phyloP scores from a whole-genome alignment of 1,140 invertebrate species.

The Drosophila tsacasi region DNA sequence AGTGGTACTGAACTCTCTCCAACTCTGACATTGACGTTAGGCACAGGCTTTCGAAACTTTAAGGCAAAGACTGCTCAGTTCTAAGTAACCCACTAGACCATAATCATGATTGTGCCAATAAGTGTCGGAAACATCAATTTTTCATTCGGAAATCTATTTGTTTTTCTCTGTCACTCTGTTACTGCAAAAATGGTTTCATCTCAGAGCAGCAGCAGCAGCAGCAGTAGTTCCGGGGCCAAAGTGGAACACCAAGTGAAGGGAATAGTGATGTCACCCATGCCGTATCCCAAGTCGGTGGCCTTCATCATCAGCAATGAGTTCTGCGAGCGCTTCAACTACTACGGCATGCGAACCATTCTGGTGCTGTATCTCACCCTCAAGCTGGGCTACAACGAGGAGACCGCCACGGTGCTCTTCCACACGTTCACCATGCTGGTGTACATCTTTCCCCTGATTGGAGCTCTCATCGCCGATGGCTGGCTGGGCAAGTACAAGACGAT shows the following conservation, averaged over 20 bases:
- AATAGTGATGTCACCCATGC: not conserved
- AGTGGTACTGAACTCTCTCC: too few relatives aligned
- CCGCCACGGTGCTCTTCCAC: slow-evolving; percentile 92
- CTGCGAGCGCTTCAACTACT: slow-evolving; percentile 98
- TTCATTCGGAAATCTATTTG: not conserved
- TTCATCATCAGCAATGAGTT: slow-evolving; percentile 98
- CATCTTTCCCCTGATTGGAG: slow-evolving; percentile 92
- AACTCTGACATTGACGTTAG: not conserved
- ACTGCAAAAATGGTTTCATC: not conserved
- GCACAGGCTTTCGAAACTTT: not conserved
- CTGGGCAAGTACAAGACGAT: slow-evolving; percentile 94
- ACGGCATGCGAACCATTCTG: slow-evolving; percentile 96
- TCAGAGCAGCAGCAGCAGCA: not conserved
- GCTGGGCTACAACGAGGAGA: slow-evolving; percentile 88
- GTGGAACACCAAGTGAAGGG: not conserved
- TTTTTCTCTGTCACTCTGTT: not conserved
- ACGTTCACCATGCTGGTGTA: slow-evolving; percentile 93
- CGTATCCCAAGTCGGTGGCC: slow-evolving; percentile 94
- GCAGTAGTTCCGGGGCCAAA: not conserved
- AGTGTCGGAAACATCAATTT: not conserved
- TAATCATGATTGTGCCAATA: not conserved
- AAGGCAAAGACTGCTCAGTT: not conserved
- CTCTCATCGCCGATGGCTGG: slow-evolving; percentile 94
- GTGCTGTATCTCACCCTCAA: slow-evolving; percentile 91
- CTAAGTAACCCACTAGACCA: too few relatives aligned